These are phyloP conservation scores for Enteromius anoplus DNA, from an alignment of 2,797 vertebrate species.

Conservation along the genomic window DNA sequence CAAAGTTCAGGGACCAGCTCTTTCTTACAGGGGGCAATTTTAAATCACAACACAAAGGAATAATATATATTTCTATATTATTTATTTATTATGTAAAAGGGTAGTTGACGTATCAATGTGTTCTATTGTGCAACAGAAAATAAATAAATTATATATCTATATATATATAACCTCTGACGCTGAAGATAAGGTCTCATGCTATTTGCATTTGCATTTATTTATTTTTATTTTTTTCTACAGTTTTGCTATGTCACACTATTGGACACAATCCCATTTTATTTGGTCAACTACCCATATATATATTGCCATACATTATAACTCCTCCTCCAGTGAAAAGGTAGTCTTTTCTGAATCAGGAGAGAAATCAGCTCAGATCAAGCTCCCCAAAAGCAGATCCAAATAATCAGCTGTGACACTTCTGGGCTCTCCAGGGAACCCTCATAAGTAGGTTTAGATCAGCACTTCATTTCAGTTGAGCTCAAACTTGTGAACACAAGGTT, in stretches of 20 bases:
- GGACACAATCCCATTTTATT: too few relatives aligned
- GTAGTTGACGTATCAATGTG: too few relatives aligned
- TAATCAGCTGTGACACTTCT: background rate
- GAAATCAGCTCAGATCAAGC: background rate
- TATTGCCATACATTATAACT: background rate
- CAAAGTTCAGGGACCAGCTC: slow-evolving; percentile 17
- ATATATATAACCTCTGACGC: too few relatives aligned
- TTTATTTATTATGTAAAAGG: too few relatives aligned
- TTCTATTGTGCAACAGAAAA: too few relatives aligned
- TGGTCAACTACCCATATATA: too few relatives aligned
- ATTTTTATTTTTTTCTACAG: too few relatives aligned
- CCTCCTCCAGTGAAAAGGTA: background rate
- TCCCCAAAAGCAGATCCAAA: background rate
- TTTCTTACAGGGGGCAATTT: background rate
- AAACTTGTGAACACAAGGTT: background rate
- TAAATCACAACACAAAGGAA: background rate
- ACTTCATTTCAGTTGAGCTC: background rate
- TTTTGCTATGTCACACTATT: too few relatives aligned
- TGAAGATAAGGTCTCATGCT: too few relatives aligned
- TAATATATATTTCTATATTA: too few relatives aligned
- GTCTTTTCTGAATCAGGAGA: background rate
- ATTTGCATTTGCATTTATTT: too few relatives aligned
- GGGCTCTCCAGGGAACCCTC: background rate
- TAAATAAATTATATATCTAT: too few relatives aligned
- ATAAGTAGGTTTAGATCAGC: background rate